Evolutionary conservation across 1,140 invertebrate species (phyloP).

Genomic region (Phymastichus coffea): DNA sequence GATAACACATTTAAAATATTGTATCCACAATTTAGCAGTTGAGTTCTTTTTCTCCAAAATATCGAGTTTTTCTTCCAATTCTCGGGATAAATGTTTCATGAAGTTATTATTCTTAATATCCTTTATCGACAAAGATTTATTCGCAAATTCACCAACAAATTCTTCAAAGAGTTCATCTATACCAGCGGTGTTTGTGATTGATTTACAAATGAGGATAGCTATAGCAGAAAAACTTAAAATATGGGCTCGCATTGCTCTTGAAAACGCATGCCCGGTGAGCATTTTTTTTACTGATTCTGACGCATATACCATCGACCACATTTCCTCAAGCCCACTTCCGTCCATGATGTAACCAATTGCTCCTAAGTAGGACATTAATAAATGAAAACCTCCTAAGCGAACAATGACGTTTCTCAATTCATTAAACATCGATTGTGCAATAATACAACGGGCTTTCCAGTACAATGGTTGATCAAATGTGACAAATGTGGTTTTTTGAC

Average conservation of each 20-base stretch:
- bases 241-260: conserved; percentile 45
- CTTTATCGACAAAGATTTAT: background rate
- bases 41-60: conserved; percentile 29
- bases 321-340: conserved; percentile 46
- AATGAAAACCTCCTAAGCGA: conserved; percentile 39
- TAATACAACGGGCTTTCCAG: conserved; percentile 32
- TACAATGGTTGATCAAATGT: conserved; percentile 42
- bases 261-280: conserved; percentile 40
- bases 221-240: conserved; percentile 6
- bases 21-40: conserved; percentile 22
- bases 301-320: conserved; percentile 42
- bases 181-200: background rate
- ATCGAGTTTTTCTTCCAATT: conserved; percentile 28
- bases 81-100: background rate
- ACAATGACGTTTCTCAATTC: conserved; percentile 29
- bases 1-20: conserved; percentile 23
- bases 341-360: conserved; percentile 50
- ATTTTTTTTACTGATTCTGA: conserved; percentile 46
- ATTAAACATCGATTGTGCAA: conserved; percentile 18
- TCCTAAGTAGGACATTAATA: conserved; percentile 48
- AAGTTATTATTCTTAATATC: background rate
- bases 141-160: background rate
- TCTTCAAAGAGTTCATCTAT: background rate
- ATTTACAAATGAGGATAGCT: conserved; percentile 4
- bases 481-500: conserved; percentile 37